Evolutionary conservation across 2,113 vertebrate genomes (phyloP).

Genomic region (Pseudorectes ferrugineus): DNA sequence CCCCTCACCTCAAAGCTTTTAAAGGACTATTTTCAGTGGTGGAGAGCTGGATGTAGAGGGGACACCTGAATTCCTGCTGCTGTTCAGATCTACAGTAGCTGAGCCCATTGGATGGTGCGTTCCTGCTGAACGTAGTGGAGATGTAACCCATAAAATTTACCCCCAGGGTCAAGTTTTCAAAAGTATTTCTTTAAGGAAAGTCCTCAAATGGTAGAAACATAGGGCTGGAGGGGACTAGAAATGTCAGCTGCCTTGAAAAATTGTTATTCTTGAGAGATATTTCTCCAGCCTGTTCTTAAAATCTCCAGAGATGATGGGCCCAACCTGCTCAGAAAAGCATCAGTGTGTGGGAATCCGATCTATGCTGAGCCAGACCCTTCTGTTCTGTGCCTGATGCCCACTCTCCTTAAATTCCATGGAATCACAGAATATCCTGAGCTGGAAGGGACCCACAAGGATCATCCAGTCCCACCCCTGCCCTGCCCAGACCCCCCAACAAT

Average conservation of each 20-base stretch:
- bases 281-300: background rate
- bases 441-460: too few species aligned
- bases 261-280: background rate
- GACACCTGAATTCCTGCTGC: background rate
- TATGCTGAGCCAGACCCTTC: background rate
- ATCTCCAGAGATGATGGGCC: background rate
- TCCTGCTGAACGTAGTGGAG: background rate
- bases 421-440: background rate
- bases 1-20: conserved; percentile 18
- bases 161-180: too few species aligned
- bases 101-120: background rate
- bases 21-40: conserved; percentile 4
- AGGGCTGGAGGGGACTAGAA: background rate
- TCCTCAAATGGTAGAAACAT: background rate
- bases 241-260: background rate
- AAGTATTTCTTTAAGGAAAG: background rate
- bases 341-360: background rate
- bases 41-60: background rate
- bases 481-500: rapidly evolving
- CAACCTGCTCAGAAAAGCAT: background rate
- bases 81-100: background rate
- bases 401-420: background rate
- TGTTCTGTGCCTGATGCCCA: background rate
- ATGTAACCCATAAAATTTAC: background rate
- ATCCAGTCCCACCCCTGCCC: rapidly evolving